Evolutionary conservation across 1,140 invertebrate species (phyloP).

Genomic region (Scaptodrosophila lebanonensis): DNA sequence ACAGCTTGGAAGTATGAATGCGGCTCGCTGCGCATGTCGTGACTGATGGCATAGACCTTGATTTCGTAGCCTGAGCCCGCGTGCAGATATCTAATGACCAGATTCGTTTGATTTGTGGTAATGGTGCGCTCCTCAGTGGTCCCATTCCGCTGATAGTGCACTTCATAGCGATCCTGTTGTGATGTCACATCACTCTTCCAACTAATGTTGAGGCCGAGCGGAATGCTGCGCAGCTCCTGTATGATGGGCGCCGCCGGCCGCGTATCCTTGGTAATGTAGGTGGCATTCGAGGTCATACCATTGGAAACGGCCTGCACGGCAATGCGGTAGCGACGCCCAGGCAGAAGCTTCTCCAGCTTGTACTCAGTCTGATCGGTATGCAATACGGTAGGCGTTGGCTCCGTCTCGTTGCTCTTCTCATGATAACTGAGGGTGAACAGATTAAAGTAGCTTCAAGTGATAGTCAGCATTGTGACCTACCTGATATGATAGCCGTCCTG

Average conservation of each 20-base stretch:
- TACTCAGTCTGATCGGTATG: slow-evolving; percentile 81
- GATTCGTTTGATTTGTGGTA: slow-evolving; percentile 84
- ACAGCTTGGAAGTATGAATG: slow-evolving; percentile 93
- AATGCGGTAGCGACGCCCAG: slow-evolving; percentile 93
- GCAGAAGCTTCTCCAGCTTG: slow-evolving; percentile 85
- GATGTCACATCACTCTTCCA: slow-evolving; percentile 96
- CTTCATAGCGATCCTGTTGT: slow-evolving; percentile 91
- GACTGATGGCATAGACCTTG: slow-evolving; percentile 91
- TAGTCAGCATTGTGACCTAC: slow-evolving; percentile 20
- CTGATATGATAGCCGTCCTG: slow-evolving; percentile 89
- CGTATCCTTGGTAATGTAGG: slow-evolving; percentile 85
- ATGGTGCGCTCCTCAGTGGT: slow-evolving; percentile 81
- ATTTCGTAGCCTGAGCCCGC: slow-evolving; percentile 93
- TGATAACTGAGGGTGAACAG: slow-evolving; percentile 81
- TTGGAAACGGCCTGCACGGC: slow-evolving; percentile 90
- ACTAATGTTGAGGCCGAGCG: slow-evolving; percentile 88
- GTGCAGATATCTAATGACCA: slow-evolving; percentile 86
- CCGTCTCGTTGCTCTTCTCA: slow-evolving; percentile 85
- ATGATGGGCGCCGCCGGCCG: slow-evolving; percentile 92
- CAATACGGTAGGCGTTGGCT: slow-evolving; percentile 83
- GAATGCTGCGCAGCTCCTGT: slow-evolving; percentile 86
- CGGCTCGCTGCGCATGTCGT: slow-evolving; percentile 89
- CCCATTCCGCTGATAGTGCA: slow-evolving; percentile 89
- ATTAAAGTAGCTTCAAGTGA: not conserved
- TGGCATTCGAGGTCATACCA: slow-evolving; percentile 87